Conservation (phyloP, 2,797 vertebrate species). For the Spheniscus humboldti region DNA sequence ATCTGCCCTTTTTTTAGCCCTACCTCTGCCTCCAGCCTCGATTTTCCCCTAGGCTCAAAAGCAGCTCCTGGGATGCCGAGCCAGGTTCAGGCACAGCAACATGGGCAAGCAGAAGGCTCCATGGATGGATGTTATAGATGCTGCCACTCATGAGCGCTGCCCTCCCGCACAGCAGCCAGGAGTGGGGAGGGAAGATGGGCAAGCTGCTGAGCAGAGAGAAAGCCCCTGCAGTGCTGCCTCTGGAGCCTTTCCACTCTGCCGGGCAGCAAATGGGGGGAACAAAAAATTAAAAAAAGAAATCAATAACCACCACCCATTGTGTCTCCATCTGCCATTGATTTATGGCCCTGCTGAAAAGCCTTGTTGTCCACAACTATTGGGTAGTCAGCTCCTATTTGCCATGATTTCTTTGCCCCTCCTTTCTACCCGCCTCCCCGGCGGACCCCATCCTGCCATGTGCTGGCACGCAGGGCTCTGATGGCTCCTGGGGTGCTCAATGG, state of each 20-base stretch:
- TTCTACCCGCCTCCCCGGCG: not conserved
- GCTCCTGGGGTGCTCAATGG: rapidly evolving
- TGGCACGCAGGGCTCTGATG: too few relatives aligned
- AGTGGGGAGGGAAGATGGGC: not conserved
- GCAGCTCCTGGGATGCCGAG: too few relatives aligned
- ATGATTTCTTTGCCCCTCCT: not conserved
- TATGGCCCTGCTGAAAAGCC: slow-evolving; percentile 50
- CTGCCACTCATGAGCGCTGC: not conserved
- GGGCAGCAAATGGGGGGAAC: not conserved
- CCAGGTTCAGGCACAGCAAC: not conserved
- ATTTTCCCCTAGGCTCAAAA: not conserved
- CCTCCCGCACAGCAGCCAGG: not conserved
- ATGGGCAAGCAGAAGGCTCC: not conserved
- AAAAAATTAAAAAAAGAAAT: not conserved
- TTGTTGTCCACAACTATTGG: slow-evolving; percentile 39
- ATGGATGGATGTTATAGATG: not conserved
- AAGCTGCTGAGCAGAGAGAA: not conserved
- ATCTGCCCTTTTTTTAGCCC: not conserved
- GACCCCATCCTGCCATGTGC: not conserved
- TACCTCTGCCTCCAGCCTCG: not conserved
- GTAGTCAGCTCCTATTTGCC: slow-evolving; percentile 40
- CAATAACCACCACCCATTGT: slow-evolving; percentile 25
- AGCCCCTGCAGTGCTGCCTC: not conserved
- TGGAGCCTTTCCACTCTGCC: not conserved
- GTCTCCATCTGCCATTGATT: slow-evolving; percentile 58